These are phyloP conservation scores for Toxostoma redivivum DNA, from an alignment of 2,113 vertebrate species.

Conservation along the genomic window DNA sequence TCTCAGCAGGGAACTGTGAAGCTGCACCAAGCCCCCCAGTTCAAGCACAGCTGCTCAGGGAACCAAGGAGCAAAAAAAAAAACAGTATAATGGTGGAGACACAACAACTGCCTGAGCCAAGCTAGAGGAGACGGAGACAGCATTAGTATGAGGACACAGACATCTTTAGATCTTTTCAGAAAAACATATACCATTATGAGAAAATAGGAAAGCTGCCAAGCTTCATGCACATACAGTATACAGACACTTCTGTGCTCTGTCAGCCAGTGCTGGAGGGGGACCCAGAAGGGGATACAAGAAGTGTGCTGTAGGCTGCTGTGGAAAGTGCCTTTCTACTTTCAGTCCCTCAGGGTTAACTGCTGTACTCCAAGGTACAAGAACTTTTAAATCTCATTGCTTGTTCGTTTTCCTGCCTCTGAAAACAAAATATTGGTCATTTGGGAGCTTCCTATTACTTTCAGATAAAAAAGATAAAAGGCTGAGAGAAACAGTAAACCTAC, in stretches of 20 bases:
- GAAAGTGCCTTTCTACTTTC: not conserved
- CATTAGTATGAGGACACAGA: not conserved
- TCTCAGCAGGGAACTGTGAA: rapidly evolving
- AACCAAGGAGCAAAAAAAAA: not conserved
- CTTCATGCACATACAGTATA: not conserved
- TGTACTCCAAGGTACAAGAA: not conserved
- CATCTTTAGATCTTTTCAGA: not conserved
- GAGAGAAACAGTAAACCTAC: conserved; percentile 6
- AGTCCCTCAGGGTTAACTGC: not conserved
- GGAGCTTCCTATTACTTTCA: conserved; percentile 27
- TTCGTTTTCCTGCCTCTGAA: conserved; percentile 24
- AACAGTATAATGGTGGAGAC: not conserved
- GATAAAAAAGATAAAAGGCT: conserved; percentile 49
- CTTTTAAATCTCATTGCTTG: conserved; percentile 10
- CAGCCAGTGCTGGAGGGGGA: not conserved
- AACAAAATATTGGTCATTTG: conserved; percentile 44
- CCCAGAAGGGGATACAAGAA: not conserved
- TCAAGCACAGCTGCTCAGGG: not conserved
- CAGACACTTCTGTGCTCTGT: not conserved
- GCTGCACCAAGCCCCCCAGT: not conserved
- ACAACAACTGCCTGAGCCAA: not conserved
- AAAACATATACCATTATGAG: not conserved
- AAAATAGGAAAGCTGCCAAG: conserved; percentile 14
- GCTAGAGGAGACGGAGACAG: not conserved
- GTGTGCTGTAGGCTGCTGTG: not conserved